Conservation (phyloP, 2,113 vertebrate species). For the Phalacrocorax aristotelis region DNA sequence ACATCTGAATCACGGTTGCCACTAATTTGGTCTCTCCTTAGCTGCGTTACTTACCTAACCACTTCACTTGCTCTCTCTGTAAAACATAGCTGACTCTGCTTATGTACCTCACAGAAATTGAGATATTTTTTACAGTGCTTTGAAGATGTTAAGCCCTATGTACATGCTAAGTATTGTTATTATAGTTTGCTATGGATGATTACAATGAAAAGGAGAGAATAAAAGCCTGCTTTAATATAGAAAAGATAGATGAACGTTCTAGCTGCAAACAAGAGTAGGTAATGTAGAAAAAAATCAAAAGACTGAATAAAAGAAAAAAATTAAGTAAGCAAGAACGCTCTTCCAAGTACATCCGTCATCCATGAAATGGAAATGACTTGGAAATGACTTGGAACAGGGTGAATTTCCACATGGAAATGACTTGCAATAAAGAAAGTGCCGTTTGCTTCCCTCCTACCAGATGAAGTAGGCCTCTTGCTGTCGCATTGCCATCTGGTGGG, state of each 20-base stretch:
- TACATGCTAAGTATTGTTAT: neutral
- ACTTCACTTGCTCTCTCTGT: neutral
- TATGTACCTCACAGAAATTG: neutral
- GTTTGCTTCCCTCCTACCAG: neutral
- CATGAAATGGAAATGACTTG: neutral
- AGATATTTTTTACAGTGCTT: neutral
- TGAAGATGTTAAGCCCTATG: neutral
- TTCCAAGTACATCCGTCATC: neutral
- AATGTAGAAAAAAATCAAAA: neutral
- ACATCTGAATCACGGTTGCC: neutral
- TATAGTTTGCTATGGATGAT: neutral
- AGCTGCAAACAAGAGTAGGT: neutral
- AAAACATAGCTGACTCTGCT: neutral
- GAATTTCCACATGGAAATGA: neutral
- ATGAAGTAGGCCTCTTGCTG: slow-evolving; percentile 5
- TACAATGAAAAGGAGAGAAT: neutral
- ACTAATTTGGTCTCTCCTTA: neutral
- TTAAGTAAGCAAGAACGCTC: neutral
- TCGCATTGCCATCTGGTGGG: slow-evolving; percentile 39
- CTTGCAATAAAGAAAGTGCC: neutral
- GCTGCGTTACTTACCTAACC: neutral
- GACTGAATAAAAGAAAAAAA: neutral
- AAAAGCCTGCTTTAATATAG: neutral
- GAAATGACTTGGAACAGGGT: neutral
- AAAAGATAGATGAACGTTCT: neutral